Evolutionary conservation across 2,797 vertebrate species (phyloP), one percentile per base, ranked within the genome.

Genomic region (Yasuhikotakia modesta): DNA sequence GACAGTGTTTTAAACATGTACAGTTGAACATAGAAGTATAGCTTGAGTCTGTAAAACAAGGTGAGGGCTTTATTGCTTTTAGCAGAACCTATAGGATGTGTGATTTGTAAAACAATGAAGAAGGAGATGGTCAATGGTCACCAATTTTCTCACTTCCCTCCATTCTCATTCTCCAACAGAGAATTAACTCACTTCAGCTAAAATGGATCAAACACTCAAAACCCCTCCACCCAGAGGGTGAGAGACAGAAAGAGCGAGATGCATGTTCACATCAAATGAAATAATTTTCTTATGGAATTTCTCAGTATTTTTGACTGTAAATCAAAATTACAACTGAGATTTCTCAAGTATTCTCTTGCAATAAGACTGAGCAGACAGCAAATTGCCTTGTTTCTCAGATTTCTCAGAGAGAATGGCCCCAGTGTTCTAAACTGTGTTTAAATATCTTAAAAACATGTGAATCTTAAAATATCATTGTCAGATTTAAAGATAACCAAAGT

Each of bases 91-190:
- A 6, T 69, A 19, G 66, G 53, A 69, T 14, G 16, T 76, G 46
- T 39, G 24, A 53, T 63, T 43, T 53, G 32, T 30, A 71, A 63
- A 70, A 71, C 68, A 30, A 78, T 61, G 45, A 60, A 45, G n/a
- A 21, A 57, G 57, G 30, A 35, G 17, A 45, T 35, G 21, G 24
- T 74, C 55, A 73, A 19, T 45, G 43, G 53, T 63, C 75, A 60
- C 32, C 2, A 13, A 50, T 71, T 53, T 14, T 50, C 32, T 64
- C 1, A 57, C 66, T 70, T 52, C 24, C 21, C 50, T 77, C 22
- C 17, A 63, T 70, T 70, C 39, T 50, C 12, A 52, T 35, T 39
- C 43, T 39, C 13, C 32, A 57, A 16, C 50, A 24, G 65, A 79
- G 68, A 76, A 50, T 63, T 21, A 70, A 27, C 24, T 5, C n/a